Conservation (phyloP, 1,140 invertebrate species). For the Diplogasteroides magnus region DNA sequence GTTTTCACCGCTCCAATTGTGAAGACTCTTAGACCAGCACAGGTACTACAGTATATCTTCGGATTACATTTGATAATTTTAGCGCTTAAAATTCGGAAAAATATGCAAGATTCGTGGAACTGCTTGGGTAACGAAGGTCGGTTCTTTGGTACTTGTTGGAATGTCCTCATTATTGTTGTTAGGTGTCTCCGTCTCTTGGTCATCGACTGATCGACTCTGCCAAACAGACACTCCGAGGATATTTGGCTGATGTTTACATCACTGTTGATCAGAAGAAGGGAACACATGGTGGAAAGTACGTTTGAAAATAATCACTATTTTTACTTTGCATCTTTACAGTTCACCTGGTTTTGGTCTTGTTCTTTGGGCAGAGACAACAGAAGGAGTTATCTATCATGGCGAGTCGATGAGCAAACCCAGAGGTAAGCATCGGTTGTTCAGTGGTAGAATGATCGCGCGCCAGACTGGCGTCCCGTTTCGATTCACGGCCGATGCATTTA, state of each 20-base stretch:
- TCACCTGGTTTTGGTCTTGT: conserved; percentile 79
- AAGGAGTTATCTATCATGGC: conserved; percentile 69
- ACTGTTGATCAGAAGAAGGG: conserved; percentile 84
- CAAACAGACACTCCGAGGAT: conserved; percentile 82
- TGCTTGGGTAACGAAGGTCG: conserved; percentile 68
- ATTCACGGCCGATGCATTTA: conserved; percentile 69
- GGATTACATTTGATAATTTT: conserved; percentile 14
- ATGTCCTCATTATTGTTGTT: background rate
- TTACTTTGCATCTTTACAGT: conserved; percentile 44
- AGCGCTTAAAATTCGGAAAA: conserved; percentile 73
- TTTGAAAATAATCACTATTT: conserved; percentile 11
- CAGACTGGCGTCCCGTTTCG: conserved; percentile 74
- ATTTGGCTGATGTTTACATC: conserved; percentile 89
- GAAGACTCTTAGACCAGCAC: conserved; percentile 65
- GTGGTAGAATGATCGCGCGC: conserved; percentile 84
- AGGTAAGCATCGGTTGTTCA: conserved; percentile 63
- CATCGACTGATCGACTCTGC: conserved; percentile 79
- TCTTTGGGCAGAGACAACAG: conserved; percentile 83
- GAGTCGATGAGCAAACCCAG: conserved; percentile 61
- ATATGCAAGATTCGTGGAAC: conserved; percentile 85
- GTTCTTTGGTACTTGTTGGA: conserved; percentile 55
- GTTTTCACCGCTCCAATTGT: conserved; percentile 78
- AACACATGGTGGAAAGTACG: conserved; percentile 74
- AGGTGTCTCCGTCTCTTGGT: conserved; percentile 78
- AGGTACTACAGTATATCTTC: conserved; percentile 56